Conservation (phyloP, 1,140 invertebrate genomes). For the Drosophila ambigua region DNA sequence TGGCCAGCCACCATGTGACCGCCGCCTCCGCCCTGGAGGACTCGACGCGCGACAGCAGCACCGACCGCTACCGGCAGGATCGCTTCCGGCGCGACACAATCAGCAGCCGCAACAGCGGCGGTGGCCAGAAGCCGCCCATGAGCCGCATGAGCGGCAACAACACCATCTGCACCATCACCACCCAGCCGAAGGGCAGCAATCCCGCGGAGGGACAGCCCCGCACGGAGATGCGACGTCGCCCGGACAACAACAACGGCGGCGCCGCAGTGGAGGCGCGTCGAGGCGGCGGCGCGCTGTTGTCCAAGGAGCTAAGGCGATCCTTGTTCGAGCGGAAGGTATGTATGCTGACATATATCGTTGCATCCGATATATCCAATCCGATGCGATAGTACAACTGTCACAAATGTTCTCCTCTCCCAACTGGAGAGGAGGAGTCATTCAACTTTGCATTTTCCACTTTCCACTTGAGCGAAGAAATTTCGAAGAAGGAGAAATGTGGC, state of each 20-base stretch:
- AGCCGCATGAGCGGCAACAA: slow-evolving; percentile 59
- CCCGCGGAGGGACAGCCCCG: no score
- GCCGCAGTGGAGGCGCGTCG: no score
- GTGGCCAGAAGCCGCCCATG: slow-evolving; percentile 10
- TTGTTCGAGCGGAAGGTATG: slow-evolving; percentile 88
- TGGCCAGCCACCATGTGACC: slow-evolving; percentile 16
- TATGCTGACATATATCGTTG: neutral
- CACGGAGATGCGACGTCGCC: slow-evolving; percentile 5
- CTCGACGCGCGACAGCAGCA: slow-evolving; percentile 39
- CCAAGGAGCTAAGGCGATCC: slow-evolving; percentile 85
- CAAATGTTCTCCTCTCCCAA: no score
- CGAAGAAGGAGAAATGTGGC: no score
- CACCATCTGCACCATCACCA: slow-evolving; percentile 57
- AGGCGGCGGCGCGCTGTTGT: slow-evolving; percentile 35
- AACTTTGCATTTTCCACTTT: no score
- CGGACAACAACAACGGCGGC: neutral
- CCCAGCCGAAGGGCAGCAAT: slow-evolving; percentile 42
- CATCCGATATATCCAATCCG: no score
- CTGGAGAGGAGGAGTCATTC: no score
- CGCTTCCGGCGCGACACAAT: slow-evolving; percentile 72
- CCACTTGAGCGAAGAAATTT: no score
- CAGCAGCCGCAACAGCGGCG: slow-evolving; percentile 46
- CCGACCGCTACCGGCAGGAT: slow-evolving; percentile 83
- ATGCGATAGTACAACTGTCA: no score
- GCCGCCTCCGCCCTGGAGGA: slow-evolving; percentile 65